A percentile compares a stretch with the other conserved stretches of the same genome.
These are phyloP conservation scores for Nineta flava DNA, from an alignment of 2,888 invertebrate species.

Conservation along the genomic window DNA sequence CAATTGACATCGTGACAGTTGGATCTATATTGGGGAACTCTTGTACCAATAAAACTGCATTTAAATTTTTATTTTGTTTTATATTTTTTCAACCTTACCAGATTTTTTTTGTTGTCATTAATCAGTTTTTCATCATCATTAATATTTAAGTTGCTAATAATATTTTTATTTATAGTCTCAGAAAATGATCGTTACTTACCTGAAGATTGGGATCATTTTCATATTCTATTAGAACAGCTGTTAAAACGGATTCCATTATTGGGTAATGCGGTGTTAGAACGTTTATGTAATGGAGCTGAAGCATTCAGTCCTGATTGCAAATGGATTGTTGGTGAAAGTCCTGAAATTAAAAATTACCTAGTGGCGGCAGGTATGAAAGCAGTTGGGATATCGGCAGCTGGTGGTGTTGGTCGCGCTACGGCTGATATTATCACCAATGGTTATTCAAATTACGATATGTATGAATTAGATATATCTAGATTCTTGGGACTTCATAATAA, in stretches of 20 bases:
- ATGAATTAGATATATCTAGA: conserved; percentile 76
- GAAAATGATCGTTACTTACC: conserved; percentile 45
- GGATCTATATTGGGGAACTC: too few relatives aligned
- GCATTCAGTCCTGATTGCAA: conserved; percentile 94
- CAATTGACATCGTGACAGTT: too few relatives aligned
- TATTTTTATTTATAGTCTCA: too few relatives aligned
- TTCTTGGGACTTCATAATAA: conserved; percentile 92
- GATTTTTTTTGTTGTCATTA: too few relatives aligned
- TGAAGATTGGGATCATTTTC: conserved; percentile 96
- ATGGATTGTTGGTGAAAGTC: conserved; percentile 87
- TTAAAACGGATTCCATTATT: conserved; percentile 70
- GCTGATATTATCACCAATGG: conserved; percentile 78
- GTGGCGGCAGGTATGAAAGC: conserved; percentile 95
- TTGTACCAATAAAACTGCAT: too few relatives aligned
- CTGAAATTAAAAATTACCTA: conserved; percentile 80
- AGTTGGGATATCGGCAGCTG: conserved; percentile 86
- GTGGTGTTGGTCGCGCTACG: conserved; percentile 83
- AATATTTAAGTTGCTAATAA: neutral
- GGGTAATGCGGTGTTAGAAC: conserved; percentile 56
- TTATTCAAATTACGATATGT: conserved; percentile 66
- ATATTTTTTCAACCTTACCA: too few relatives aligned
- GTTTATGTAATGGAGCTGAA: conserved; percentile 78
- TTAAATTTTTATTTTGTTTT: too few relatives aligned
- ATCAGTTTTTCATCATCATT: too few relatives aligned
- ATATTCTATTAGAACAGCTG: conserved; percentile 70